A percentile compares a stretch with the other conserved stretches of the same genome.
phyloP scores from a whole-genome alignment of 1,140 invertebrate species.

The Trissolcus basalis region DNA sequence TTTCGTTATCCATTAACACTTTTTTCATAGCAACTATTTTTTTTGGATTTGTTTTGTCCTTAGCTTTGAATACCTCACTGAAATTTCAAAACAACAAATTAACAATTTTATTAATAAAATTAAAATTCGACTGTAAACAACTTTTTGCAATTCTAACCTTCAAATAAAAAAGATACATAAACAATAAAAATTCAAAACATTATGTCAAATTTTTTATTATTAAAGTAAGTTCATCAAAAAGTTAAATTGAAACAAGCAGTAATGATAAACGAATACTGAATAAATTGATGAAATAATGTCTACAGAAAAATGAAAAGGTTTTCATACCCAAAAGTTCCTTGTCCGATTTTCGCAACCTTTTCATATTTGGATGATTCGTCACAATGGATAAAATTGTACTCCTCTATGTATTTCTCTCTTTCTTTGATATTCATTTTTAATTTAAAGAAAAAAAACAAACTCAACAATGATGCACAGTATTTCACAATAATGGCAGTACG shows the following conservation, averaged over 20 bases:
- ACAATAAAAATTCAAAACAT: too few relatives aligned
- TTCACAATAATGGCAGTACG: not conserved
- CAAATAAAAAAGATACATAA: too few relatives aligned
- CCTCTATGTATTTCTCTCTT: constrained; percentile 92
- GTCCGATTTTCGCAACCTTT: constrained; percentile 97
- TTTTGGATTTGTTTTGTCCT: constrained; percentile 88
- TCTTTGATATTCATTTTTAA: constrained; percentile 79
- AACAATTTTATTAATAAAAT: too few relatives aligned
- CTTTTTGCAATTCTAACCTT: too few relatives aligned
- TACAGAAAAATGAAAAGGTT: not conserved
- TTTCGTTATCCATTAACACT: constrained; percentile 99
- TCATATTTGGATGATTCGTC: constrained; percentile 96
- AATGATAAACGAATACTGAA: not conserved
- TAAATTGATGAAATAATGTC: too few relatives aligned
- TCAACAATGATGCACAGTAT: not conserved
- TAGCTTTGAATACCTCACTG: constrained; percentile 98
- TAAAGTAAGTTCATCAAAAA: too few relatives aligned
- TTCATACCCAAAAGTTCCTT: constrained; percentile 95
- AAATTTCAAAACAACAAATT: constrained; percentile 52
- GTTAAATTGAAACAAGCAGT: not conserved
- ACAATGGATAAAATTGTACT: constrained; percentile 93
- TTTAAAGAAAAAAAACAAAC: not conserved
- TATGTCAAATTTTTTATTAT: too few relatives aligned
- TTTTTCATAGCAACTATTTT: constrained; percentile 99
- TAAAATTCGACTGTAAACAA: too few relatives aligned